Evolutionary conservation across 2,888 invertebrate genomes (phyloP), one percentile per base, ranked within the genome.

Genomic region (Chaetoderma sp.): DNA sequence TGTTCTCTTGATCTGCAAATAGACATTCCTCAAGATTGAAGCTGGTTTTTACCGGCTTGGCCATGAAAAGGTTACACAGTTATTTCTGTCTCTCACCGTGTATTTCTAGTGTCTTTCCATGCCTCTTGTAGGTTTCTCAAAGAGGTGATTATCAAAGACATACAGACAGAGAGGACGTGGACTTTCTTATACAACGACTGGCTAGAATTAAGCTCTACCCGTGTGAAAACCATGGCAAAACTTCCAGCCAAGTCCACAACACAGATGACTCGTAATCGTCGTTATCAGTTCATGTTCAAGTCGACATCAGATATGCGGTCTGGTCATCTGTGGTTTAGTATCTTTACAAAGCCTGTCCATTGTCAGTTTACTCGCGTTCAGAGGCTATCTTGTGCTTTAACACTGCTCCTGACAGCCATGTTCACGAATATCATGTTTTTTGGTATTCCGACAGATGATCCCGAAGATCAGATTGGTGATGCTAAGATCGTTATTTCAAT

Each of bases 291-390:
- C 47, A n/a, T 68, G 10, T 60, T 71, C 4, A 76, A 75, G 55
- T 66, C 74, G 10, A 72, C 73, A 18, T 68, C 71, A n/a, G 75
- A 77, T 33, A 68, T 83, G 4, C 69, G 81, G 6, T 78, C 82
- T 50, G 72, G 78, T 5, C 83, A 85, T 68, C 63, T 85, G 13
- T 85, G 84, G 85, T 58, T 83, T 21, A 83, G 85, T 63, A 78
- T 85, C 33, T 74, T 85, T 32, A 74, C 77, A 1, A 80, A 80
- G 39, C 80, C 83, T 2, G 74, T 80, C 13, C 61, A 67, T 8
- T 81, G 77, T 47, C 57, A 68, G 1, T 85, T 86, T 63, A 83
- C 81, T 0, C 68, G 84, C 6, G 78, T 75, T 23, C 84, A 84
- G 67, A 69, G 86, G 1, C 65, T 85, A 13, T 76, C 80, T 0